These are phyloP conservation scores for Holcopasites calliopsidis DNA, from an alignment of 1,140 invertebrate species.

Conservation along the genomic window DNA sequence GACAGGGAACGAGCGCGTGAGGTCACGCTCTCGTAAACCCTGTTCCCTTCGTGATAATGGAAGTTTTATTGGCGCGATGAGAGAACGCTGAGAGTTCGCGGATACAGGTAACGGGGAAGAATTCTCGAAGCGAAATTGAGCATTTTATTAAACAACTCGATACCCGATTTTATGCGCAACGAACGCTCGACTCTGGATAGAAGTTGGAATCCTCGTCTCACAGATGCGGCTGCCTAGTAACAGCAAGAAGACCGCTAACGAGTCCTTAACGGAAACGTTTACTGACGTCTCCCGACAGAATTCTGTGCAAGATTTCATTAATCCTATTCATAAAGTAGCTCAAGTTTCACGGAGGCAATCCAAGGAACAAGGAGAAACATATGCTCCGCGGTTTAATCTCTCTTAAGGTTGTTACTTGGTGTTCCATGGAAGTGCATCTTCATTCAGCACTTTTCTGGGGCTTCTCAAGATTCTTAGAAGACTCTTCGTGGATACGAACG, in stretches of 20 bases:
- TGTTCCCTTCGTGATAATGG: neutral
- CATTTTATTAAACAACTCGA: too few relatives aligned
- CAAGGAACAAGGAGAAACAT: neutral
- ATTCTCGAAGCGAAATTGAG: too few relatives aligned
- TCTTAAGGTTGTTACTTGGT: constrained; percentile 30
- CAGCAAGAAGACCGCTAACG: neutral
- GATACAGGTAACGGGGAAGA: too few relatives aligned
- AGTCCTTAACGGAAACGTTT: constrained; percentile 27
- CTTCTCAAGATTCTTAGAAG: constrained; percentile 24
- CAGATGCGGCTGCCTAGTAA: neutral
- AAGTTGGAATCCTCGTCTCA: neutral
- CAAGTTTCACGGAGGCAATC: constrained; percentile 42
- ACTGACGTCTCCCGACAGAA: constrained; percentile 23
- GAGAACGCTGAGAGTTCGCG: neutral
- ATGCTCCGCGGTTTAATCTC: constrained; percentile 48
- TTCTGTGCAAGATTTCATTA: constrained; percentile 53
- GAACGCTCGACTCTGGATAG: neutral
- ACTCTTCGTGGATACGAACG: constrained; percentile 10
- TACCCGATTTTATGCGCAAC: too few relatives aligned
- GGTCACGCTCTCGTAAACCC: constrained; percentile 22
- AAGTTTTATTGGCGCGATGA: neutral
- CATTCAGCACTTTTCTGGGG: constrained; percentile 37
- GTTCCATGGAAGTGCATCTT: constrained; percentile 52
- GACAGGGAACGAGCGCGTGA: constrained; percentile 22
- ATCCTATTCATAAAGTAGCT: constrained; percentile 61